Conservation (phyloP, 2,888 invertebrate species). For the Trissolcus japonicus region DNA sequence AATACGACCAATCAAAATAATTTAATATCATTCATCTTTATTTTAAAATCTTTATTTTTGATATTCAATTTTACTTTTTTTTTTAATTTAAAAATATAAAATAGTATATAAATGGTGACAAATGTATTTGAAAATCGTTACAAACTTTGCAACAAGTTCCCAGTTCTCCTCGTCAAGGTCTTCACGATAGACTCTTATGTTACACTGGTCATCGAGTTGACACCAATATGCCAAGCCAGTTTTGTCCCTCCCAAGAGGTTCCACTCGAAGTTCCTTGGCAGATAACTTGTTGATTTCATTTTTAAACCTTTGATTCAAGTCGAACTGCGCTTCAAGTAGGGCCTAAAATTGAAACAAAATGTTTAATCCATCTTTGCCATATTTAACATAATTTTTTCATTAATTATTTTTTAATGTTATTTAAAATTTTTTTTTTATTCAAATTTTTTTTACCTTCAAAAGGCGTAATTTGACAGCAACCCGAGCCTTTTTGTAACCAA, state of each 20-base stretch:
- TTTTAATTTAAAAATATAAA: background rate
- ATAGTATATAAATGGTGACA: background rate
- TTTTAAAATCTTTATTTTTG: too few relatives aligned
- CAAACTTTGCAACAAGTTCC: conserved; percentile 92
- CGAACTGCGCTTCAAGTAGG: conserved; percentile 95
- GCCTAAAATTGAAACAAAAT: conserved; percentile 79
- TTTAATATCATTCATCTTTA: too few relatives aligned
- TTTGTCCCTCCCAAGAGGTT: conserved; percentile 94
- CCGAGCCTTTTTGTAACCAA: conserved; percentile 95
- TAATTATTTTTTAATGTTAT: too few relatives aligned
- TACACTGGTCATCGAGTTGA: conserved; percentile 91
- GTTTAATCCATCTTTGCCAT: background rate
- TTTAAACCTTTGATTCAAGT: conserved; percentile 94
- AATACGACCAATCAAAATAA: background rate
- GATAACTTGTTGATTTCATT: conserved; percentile 87
- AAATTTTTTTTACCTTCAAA: conserved; percentile 83
- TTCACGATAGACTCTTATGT: conserved; percentile 94
- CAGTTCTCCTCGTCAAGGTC: conserved; percentile 97
- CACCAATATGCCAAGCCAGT: conserved; percentile 96
- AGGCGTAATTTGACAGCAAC: conserved; percentile 91
- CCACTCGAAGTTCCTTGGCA: conserved; percentile 87
- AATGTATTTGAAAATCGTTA: background rate
- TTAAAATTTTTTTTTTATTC: background rate
- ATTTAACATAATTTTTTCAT: background rate
- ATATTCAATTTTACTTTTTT: too few relatives aligned